Evolutionary conservation across 2,888 invertebrate genomes (phyloP), one percentile per base, ranked within the genome.

Genomic region (Epinotia ramella): DNA sequence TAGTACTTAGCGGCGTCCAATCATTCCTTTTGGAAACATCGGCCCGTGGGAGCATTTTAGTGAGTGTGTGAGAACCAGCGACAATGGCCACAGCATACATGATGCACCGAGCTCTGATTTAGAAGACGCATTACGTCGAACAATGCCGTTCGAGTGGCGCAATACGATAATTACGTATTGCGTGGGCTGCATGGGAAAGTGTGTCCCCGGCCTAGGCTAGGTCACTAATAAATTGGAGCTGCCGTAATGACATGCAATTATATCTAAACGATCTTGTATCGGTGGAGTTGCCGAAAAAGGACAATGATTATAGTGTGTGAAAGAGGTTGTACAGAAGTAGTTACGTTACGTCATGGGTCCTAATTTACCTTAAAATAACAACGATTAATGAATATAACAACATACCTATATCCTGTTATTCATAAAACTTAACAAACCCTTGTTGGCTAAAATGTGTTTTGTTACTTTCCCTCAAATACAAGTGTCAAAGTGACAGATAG

Each of bases 141-240:
- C 93, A 94, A 93, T 91, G 91, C 88, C 79, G 85, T 89, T 69
- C 86, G 81, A 80, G 84, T 87, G 87, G 84, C 84, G 91, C 90
- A 92, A 92, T 90, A 60, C 85, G 84, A 84, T 91, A 90, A 92
- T 92, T 91, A 91, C 86, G 84, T 86, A 82, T 85, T 87, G 91
- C 91, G 93, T 93, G 89, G 93, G 92, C 85, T 87, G 90, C 90
- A 86, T 92, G 93, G 90, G 93, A 93, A 93, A 82, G 78, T 79
- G 80, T 80, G 77, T 81, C 79, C 77, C 79, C 76, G 76, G 65
- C 70, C 72, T 76, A 71, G 46, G 66, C 69, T 75, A 76, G 76
- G 67, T 71, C 76, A 71, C 76, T 72, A 67, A 76, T 72, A 76
- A 67, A 76, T 76, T 67, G 66, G 69, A 60, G 66, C 76, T 67